A percentile compares a stretch with the other conserved stretches of the same genome.
These are phyloP conservation scores for Bombus consobrinus DNA, from an alignment of 1,140 invertebrate species.

Conservation along the genomic window DNA sequence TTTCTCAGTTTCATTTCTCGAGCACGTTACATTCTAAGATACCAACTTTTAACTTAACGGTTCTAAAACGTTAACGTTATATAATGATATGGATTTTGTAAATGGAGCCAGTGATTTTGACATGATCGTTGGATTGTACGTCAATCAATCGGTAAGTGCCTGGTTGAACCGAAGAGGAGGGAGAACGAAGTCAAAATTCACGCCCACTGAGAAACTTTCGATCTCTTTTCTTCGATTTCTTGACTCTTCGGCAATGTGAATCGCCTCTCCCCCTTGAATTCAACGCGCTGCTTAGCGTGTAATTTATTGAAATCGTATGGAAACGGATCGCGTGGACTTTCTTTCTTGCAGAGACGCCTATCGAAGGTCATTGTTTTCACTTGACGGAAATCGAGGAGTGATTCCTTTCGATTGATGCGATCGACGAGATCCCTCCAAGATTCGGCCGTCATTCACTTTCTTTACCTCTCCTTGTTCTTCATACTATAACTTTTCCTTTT, in stretches of 20 bases:
- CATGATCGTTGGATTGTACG: no score
- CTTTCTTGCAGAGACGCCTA: conserved; percentile 48
- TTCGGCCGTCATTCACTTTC: conserved; percentile 35
- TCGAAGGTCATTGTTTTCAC: conserved; percentile 69
- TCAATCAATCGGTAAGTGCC: neutral
- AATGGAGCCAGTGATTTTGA: neutral
- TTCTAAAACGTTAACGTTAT: neutral
- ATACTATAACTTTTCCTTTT: neutral
- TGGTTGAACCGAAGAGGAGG: neutral
- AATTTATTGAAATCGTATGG: conserved; percentile 69
- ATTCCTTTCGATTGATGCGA: conserved; percentile 27
- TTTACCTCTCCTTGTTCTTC: neutral
- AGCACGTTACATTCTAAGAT: neutral
- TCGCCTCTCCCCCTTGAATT: conserved; percentile 42
- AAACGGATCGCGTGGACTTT: conserved; percentile 63
- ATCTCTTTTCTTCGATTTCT: conserved; percentile 22
- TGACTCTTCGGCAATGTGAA: conserved; percentile 2
- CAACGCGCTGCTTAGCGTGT: conserved; percentile 65
- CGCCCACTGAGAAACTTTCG: conserved; percentile 6
- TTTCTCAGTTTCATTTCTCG: no score
- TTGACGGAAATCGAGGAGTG: conserved; percentile 32
- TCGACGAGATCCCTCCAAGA: conserved; percentile 20
- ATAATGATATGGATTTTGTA: neutral
- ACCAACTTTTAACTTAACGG: no score
- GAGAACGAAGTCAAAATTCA: neutral